Evolutionary conservation across 2,888 invertebrate genomes (phyloP).

Genomic region (Lottia gigantea): DNA sequence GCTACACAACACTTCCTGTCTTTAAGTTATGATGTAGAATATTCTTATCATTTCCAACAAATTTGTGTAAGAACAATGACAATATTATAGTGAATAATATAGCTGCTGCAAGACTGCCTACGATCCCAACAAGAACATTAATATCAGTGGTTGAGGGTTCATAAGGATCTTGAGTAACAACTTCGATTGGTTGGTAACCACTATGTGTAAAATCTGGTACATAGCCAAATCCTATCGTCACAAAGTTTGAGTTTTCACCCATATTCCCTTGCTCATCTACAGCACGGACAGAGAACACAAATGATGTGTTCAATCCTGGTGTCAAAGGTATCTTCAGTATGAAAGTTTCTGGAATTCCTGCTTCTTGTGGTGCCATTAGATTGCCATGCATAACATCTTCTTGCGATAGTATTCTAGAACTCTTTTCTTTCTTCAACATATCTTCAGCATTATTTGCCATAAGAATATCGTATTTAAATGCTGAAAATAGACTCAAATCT

Average conservation of each 20-base stretch:
- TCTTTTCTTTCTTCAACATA: slow-evolving; percentile 19
- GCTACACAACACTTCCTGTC: no score
- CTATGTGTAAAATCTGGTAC: slow-evolving; percentile 31
- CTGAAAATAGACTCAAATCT: slow-evolving; percentile 25
- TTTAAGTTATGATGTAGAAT: no score
- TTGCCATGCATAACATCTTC: slow-evolving; percentile 31
- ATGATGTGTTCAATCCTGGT: slow-evolving; percentile 18
- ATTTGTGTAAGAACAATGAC: slow-evolving; percentile 12
- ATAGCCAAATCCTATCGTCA: slow-evolving; percentile 36
- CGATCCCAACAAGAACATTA: slow-evolving; percentile 13
- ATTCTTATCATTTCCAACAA: neutral
- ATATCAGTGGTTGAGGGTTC: slow-evolving; percentile 5
- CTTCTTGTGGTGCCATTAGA: slow-evolving; percentile 27
- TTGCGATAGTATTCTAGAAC: slow-evolving; percentile 18
- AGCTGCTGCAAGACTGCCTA: slow-evolving; percentile 16
- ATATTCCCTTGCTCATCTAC: slow-evolving; percentile 38
- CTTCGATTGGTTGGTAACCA: slow-evolving; percentile 19
- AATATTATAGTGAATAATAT: slow-evolving; percentile 10
- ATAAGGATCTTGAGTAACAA: neutral
- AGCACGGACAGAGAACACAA: slow-evolving; percentile 41
- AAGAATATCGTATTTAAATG: slow-evolving; percentile 31
- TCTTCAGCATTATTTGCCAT: slow-evolving; percentile 26
- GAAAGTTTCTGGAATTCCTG: slow-evolving; percentile 23
- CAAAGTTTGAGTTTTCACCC: slow-evolving; percentile 42
- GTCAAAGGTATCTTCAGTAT: slow-evolving; percentile 20